phyloP scores from a whole-genome alignment of 2,113 vertebrate species.

The Microcebus ravelobensis region DNA sequence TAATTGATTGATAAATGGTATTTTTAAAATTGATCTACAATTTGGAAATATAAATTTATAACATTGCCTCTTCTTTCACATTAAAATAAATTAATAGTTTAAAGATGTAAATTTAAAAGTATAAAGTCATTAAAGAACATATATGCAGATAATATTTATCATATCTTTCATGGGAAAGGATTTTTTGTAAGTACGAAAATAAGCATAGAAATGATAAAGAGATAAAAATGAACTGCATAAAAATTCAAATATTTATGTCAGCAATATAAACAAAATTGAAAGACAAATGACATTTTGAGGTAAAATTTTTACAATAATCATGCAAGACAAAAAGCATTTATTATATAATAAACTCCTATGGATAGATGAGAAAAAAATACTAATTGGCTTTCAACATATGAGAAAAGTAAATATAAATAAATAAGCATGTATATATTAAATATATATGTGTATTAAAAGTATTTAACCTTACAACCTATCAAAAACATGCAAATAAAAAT shows the following conservation, averaged over 20 bases:
- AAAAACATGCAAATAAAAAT: neutral
- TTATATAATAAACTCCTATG: neutral
- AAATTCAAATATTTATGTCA: neutral
- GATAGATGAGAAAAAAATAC: neutral
- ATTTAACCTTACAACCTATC: neutral
- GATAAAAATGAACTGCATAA: neutral
- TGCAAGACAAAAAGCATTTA: neutral
- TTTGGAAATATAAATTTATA: slow-evolving; percentile 29
- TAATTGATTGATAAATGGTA: neutral
- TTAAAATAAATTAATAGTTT: slow-evolving; percentile 1
- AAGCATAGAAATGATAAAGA: neutral
- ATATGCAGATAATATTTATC: neutral
- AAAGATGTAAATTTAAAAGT: slow-evolving; percentile 18
- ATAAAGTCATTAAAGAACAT: neutral
- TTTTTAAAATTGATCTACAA: neutral
- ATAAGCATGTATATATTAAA: neutral
- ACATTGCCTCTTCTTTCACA: neutral
- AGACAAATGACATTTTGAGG: neutral
- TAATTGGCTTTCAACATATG: neutral
- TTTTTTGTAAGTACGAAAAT: neutral
- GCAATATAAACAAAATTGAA: neutral
- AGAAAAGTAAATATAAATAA: neutral
- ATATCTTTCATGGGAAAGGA: neutral
- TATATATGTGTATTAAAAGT: neutral
- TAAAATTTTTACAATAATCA: slow-evolving; percentile 9